A percentile compares a stretch with the other conserved stretches of the same genome.
These are phyloP conservation scores for Fringilla coelebs DNA, from an alignment of 2,797 vertebrate species.

Conservation along the genomic window DNA sequence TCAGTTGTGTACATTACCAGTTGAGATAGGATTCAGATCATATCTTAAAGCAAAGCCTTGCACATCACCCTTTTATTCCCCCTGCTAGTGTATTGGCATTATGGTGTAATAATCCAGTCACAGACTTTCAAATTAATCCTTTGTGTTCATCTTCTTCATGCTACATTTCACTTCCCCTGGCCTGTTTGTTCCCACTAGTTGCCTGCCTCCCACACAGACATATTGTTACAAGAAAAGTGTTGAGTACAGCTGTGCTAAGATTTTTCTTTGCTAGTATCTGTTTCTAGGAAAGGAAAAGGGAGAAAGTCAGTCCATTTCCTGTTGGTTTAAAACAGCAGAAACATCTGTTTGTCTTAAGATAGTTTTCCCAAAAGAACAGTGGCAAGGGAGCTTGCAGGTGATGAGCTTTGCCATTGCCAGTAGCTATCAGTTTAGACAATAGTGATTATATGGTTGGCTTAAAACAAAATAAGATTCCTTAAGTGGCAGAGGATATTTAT, in stretches of 20 bases:
- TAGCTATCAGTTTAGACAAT: conserved; percentile 65
- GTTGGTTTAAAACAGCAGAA: conserved; percentile 68
- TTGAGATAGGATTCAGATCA: background rate
- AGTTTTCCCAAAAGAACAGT: conserved; percentile 60
- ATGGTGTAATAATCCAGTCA: background rate
- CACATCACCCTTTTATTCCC: background rate
- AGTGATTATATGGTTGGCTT: conserved; percentile 21
- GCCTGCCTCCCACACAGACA: conserved; percentile 49
- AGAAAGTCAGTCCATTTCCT: conserved; percentile 71
- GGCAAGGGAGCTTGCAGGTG: conserved; percentile 70
- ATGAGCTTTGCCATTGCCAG: conserved; percentile 68
- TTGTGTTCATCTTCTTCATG: background rate
- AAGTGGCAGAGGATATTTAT: conserved; percentile 1
- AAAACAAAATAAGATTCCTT: background rate
- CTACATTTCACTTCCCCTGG: conserved; percentile 43
- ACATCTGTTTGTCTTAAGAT: conserved; percentile 67
- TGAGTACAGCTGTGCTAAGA: conserved; percentile 62
- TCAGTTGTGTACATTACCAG: background rate
- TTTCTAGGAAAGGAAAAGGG: conserved; percentile 69
- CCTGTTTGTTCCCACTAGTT: conserved; percentile 47
- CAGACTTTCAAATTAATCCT: conserved; percentile 16
- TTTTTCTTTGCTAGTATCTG: conserved; percentile 61
- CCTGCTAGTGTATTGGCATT: background rate
- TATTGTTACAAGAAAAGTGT: conserved; percentile 48
- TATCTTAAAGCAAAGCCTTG: background rate